Base-by-base conservation (phyloP, 2,797 vertebrate genomes). In the Anguilla marmorata region DNA sequence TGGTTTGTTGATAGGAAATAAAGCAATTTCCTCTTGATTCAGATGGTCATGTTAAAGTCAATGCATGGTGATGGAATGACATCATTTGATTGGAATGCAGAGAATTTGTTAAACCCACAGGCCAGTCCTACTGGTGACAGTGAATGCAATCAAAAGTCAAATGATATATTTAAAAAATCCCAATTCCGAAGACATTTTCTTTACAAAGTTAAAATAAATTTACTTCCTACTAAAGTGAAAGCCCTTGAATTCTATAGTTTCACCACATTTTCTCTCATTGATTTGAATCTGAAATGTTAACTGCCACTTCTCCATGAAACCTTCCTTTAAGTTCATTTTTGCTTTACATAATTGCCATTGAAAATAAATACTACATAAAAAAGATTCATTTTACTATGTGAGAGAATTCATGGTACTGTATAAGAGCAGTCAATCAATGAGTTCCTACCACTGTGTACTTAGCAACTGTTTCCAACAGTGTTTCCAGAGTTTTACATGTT, bases 1-100 rank as follows among this genome's bases (percentile, higher is more conserved):
- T 74, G 69, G 12, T 33, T 33, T 30, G 27, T 33, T 74, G 9
- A 74, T 74, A 30, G 30, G 63, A 9, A 21, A 27, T 27, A 74
- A 74, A 33, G 69, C 11, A 11, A 74, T 33, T 74, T 74, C 69
- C 30, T 74, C n/a, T 24, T 72, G n/a, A 72, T 27, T 37, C 69
- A 30, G 27, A 74, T 74, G 69, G 30, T 33, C 27, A 74, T 74
- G 69, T 74, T 30, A 66, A 24, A 7, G 63, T 24, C 6, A 3
- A 37, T 76, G 33, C 6, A 74, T 41, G 16, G 30, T 12, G 33
- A 2, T 41, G 33, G 33, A 16, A 41, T 76, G 11, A 76, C 30
- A 76, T 12, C 72, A 76, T 41, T 37, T 76, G 12, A 76, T 76
- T 76, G 72, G 72, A 76, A 76, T 76, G 72, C 33, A 33, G 72